Evolutionary conservation across 2,113 vertebrate genomes (phyloP), one percentile per base, ranked within the genome.

Genomic region (Zosterops lateralis): DNA sequence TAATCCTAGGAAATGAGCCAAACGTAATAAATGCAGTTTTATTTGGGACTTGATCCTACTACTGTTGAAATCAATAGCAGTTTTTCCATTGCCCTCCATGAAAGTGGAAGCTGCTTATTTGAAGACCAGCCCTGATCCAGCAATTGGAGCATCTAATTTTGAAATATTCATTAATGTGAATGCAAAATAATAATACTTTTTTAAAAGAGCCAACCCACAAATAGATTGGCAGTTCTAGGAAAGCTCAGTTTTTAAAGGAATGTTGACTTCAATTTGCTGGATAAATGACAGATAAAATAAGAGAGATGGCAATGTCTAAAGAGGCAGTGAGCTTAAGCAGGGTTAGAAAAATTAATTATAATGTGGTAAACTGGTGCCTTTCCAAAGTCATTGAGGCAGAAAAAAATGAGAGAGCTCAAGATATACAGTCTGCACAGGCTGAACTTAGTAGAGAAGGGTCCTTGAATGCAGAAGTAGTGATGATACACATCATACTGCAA

Each of bases 1-100:
- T 96, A 95, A 90, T 94, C 88, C 92, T 64, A 95, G 97, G 97
- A 96, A 86, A 47, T 22, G 56, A n/a, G 97, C 97, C 97, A 97
- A 97, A 85, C 78, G 58, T 94, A 95, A 96, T 95, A 97, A 95
- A 90, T 95, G 74, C 42, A 90, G 82, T 92, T 91, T 96, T 87
- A 70, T 79, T 92, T 7, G 8, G 71, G 66, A 75, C 71, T 75
- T 73, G 81, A 70, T 92, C 34, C 78, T 94, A 64, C 87, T 95
- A 71, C 93, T 95, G 57, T 81, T 86, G 87, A 94, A 96, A 94
- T 93, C 93, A 91, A 92, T 90, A 92, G 58, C 73, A 72, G 78
- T 51, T 91, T 91, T 88, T 92, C 78, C 56, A 34, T 88, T 88
- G 72, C 82, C 79, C 44, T 93, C 67, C 77, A 18, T 70, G 56